Conservation (phyloP, 35 echinoderm and acorn worm genomes). For the Lytechinus pictus region DNA sequence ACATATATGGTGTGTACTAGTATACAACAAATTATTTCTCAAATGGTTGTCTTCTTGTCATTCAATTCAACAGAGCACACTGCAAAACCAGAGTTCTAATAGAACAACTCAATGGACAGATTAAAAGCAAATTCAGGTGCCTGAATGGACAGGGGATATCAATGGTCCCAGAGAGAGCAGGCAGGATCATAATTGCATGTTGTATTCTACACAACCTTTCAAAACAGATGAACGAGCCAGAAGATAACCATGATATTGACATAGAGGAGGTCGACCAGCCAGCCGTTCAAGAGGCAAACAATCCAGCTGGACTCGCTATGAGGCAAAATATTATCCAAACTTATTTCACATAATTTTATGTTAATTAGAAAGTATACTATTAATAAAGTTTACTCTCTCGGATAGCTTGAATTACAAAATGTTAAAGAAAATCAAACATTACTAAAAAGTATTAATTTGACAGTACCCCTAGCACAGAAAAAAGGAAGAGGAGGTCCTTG, state of each 20-base stretch:
- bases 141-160: neutral
- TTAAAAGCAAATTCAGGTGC: neutral
- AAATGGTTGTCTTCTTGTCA: neutral
- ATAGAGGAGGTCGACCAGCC: slow-evolving; percentile 10
- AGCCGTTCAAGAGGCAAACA: neutral
- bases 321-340: neutral
- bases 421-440: no score
- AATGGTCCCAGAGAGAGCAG: neutral
- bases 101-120: slow-evolving; percentile 12
- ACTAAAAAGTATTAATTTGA: no score
- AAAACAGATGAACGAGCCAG: slow-evolving; percentile 20
- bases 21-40: neutral
- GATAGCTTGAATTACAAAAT: no score
- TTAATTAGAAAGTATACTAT: no score
- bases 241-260: neutral
- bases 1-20: no score
- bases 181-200: neutral
- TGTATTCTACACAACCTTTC: neutral
- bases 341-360: slow-evolving; percentile 32
- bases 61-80: slow-evolving; percentile 32
- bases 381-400: no score
- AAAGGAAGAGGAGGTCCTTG: no score
- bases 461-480: no score
- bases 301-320: neutral
- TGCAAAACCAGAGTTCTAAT: neutral